phyloP scores from a whole-genome alignment of 2,888 invertebrate species.

The Caenorhabditis sp. region DNA sequence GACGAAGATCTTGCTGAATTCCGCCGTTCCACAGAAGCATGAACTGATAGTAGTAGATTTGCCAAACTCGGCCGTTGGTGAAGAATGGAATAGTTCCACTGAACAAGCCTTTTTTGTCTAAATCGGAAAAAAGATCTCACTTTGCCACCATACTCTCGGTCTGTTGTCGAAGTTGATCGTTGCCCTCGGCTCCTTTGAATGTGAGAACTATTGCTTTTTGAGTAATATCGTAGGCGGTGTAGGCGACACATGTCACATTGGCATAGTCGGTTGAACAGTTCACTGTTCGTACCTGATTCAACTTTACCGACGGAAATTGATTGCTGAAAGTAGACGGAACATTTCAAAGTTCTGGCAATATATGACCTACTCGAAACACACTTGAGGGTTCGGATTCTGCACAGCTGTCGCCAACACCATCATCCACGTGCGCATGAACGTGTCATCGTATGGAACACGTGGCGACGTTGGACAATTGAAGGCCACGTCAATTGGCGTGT shows the following conservation, averaged over 20 bases:
- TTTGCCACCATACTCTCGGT: not conserved
- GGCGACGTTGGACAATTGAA: constrained; percentile 21
- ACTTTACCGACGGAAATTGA: no score
- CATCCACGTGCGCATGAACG: constrained; percentile 17
- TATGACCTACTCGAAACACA: constrained; percentile 26
- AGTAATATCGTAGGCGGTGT: constrained; percentile 18
- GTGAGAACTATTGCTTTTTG: constrained; percentile 18
- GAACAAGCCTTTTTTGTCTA: constrained; percentile 1
- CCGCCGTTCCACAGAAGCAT: constrained; percentile 26
- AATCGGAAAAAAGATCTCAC: not conserved
- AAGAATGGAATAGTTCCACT: constrained; percentile 18
- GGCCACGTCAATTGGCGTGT: not conserved
- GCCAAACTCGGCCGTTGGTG: constrained; percentile 15
- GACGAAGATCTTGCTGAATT: constrained; percentile 15
- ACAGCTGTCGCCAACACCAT: constrained; percentile 20
- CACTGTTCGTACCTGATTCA: no score
- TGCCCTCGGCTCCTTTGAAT: constrained; percentile 25
- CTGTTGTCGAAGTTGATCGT: constrained; percentile 18
- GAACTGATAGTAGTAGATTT: constrained; percentile 17
- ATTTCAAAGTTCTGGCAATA: no score
- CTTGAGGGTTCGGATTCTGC: constrained; percentile 25
- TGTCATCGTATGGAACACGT: constrained; percentile 15
- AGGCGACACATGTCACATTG: constrained; percentile 26
- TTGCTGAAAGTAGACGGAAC: no score
- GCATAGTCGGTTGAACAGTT: constrained; percentile 14